phyloP scores from a whole-genome alignment of 2,888 invertebrate genomes.

The Pteria penguin region DNA sequence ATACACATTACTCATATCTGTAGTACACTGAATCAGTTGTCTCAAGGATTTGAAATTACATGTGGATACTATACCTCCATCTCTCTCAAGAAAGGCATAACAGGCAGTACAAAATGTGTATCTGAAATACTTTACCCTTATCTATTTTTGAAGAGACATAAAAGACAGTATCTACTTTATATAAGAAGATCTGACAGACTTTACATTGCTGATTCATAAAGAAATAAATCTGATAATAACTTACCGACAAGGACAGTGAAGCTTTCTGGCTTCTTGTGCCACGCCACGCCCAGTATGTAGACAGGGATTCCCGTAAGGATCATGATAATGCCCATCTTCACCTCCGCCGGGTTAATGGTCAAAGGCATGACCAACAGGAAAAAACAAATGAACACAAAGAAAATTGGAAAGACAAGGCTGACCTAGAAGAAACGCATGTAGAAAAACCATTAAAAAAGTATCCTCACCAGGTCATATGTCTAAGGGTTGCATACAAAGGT shows the following conservation, averaged over 20 bases:
- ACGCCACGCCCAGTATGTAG: slow-evolving; percentile 84
- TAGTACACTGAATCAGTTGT: too few species aligned
- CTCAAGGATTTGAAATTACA: too few species aligned
- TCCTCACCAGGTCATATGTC: too few species aligned
- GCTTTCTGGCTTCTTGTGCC: slow-evolving; percentile 78
- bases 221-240: slow-evolving; percentile 32
- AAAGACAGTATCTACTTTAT: too few species aligned
- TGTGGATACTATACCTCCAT: too few species aligned
- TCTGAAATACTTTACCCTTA: too few species aligned
- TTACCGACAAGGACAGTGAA: slow-evolving; percentile 65
- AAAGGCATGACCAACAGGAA: slow-evolving; percentile 76
- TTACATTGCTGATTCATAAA: too few species aligned
- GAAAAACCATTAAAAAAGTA: too few species aligned
- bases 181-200: too few species aligned
- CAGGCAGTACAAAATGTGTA: slow-evolving; percentile 3
- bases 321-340: slow-evolving; percentile 74
- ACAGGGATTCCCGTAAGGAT: slow-evolving; percentile 85
- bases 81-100: background rate
- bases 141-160: too few species aligned
- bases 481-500: too few species aligned
- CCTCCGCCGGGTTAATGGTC: slow-evolving; percentile 74
- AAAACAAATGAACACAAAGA: slow-evolving; percentile 74
- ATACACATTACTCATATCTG: too few species aligned
- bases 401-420: slow-evolving; percentile 72
- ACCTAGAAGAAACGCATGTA: slow-evolving; percentile 73